Evolutionary conservation across 2,888 invertebrate species (phyloP).

Genomic region (Cancer borealis): DNA sequence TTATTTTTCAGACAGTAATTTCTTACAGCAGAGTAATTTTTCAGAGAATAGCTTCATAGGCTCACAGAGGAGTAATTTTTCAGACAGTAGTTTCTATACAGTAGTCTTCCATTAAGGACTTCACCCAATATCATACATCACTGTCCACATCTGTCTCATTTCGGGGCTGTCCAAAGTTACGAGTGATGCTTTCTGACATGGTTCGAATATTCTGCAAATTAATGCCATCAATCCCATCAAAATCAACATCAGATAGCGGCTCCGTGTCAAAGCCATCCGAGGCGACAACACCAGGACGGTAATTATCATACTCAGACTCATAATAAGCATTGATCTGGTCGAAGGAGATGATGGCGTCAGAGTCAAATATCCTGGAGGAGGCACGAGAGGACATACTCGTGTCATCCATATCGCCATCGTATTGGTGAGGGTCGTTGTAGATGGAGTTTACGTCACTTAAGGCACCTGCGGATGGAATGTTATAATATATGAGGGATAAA

Average conservation of each 20-base stretch:
- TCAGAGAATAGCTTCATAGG: no score
- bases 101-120: conserved; percentile 74
- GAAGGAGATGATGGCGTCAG: conserved; percentile 81
- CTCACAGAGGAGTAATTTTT: neutral
- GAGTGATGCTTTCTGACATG: conserved; percentile 88
- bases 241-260: conserved; percentile 79
- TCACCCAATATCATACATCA: conserved; percentile 77
- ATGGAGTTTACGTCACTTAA: conserved; percentile 88
- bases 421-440: conserved; percentile 80
- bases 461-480: conserved; percentile 82
- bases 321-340: conserved; percentile 86
- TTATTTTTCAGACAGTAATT: no score
- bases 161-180: conserved; percentile 84
- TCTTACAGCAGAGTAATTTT: no score
- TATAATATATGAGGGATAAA: neutral
- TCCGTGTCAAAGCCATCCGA: conserved; percentile 75
- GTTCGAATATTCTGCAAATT: conserved; percentile 88
- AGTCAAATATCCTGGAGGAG: conserved; percentile 89
- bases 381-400: conserved; percentile 91
- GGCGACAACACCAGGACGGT: conserved; percentile 79
- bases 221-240: conserved; percentile 79
- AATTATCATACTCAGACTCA: conserved; percentile 87
- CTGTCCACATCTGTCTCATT: conserved; percentile 76
- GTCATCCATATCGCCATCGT: conserved; percentile 84
- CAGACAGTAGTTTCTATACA: conserved; percentile 73